Evolutionary conservation across 2,888 invertebrate species (phyloP), one percentile per base, ranked within the genome.

Genomic region (Ypsolopha sequella): DNA sequence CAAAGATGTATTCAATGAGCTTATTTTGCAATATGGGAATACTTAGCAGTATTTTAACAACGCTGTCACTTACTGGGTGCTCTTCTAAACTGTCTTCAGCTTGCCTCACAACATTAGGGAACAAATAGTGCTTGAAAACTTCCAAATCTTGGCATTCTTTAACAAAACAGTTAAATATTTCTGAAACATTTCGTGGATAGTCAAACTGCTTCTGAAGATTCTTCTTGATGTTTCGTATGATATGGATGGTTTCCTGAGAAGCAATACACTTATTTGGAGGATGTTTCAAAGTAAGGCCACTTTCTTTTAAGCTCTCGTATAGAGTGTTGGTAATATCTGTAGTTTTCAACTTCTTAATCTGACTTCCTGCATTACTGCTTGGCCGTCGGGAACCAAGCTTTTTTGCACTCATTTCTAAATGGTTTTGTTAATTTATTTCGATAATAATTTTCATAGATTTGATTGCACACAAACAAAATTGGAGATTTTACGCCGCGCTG

Each of bases 31-130:
- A 63, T 53, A 84, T 80, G 51, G 89, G 87, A 1, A 92, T 79
- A 73, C 88, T 89, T 3, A 93, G 70, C 46, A 93, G 77, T 60
- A 92, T 88, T 65, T 91, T 89, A 43, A 90, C 80, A 54, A 92
- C 77, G 66, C 90, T 90, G 54, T 91, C 89, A 61, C 82, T 88
- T 51, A 84, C 53, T 55, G 73, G 54, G 61, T 66, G 63, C 48
- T 76, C 78, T 36, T 73, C 73, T 33, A 56, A 53, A 50, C 58
- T 66, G 24, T 82, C 80, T 24, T 66, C 72, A 34, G 65, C 58
- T 46, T 65, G 54, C 51, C 70, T 66, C 0, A 78, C 63, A 43
- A 86, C 74, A 56, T 84, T 86, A 14, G 80, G 80, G 57, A 72
- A 80, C 48, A 87, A 59, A 55, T 77, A 84, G 49, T 82, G 74